A percentile compares a stretch with the other conserved stretches of the same genome.
These are phyloP conservation scores for Falco biarmicus DNA, from an alignment of 2,797 vertebrate species.

Conservation along the genomic window DNA sequence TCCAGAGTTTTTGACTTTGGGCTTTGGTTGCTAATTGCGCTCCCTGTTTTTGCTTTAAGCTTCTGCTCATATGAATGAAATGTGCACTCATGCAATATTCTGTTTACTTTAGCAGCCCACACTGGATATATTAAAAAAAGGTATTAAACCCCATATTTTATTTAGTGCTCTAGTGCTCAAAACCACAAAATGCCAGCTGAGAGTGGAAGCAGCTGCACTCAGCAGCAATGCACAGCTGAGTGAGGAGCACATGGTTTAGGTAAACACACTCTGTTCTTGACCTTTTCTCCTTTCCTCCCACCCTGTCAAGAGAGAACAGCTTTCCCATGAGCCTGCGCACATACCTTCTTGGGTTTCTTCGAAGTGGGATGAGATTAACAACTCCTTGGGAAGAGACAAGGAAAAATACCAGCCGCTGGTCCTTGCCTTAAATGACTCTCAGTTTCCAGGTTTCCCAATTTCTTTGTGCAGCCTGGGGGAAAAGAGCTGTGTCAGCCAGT, in stretches of 20 bases:
- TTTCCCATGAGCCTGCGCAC: conserved; percentile 49
- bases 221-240: neutral
- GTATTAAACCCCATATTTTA: conserved; percentile 32
- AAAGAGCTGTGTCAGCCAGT: neutral
- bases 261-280: conserved; percentile 55
- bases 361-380: conserved; percentile 5
- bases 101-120: conserved; percentile 65
- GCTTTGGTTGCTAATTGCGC: neutral
- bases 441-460: conserved; percentile 11
- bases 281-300: conserved; percentile 61
- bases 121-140: neutral
- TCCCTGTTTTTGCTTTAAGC: neutral
- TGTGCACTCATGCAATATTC: conserved; percentile 34
- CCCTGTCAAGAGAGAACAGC: conserved; percentile 33
- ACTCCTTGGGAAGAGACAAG: neutral
- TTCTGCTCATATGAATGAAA: conserved; percentile 49
- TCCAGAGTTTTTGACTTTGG: neutral
- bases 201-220: conserved; percentile 57
- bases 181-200: conserved; percentile 54
- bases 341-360: conserved; percentile 36
- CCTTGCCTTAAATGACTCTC: conserved; percentile 46
- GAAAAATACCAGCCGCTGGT: neutral
- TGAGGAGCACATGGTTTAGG: conserved; percentile 37
- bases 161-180: conserved; percentile 36
- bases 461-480: neutral